A percentile compares a stretch with the other conserved stretches of the same genome.
These are phyloP conservation scores for Leptopilina boulardi DNA, from an alignment of 1,140 invertebrate genomes.

Conservation along the genomic window DNA sequence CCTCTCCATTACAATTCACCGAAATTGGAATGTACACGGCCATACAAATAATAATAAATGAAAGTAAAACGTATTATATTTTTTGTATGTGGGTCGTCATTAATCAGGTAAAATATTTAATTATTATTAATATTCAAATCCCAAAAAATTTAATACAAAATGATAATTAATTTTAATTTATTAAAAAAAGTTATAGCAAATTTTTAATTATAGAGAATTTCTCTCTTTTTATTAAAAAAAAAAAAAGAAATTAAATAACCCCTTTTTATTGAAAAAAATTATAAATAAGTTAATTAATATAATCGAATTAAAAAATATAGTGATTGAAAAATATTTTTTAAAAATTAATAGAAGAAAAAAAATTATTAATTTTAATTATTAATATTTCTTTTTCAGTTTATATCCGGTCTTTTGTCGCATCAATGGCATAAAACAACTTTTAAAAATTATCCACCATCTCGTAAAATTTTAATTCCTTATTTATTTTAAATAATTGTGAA, in stretches of 20 bases:
- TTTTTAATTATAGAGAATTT: no score
- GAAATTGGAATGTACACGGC: conserved; percentile 89
- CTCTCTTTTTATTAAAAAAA: no score
- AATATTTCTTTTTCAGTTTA: conserved; percentile 19
- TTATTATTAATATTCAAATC: no score
- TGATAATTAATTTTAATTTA: no score
- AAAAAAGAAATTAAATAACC: no score
- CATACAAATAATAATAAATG: conserved; percentile 81
- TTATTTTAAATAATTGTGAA: neutral
- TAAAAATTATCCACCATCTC: neutral
- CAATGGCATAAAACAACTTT: no score
- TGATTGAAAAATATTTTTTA: neutral
- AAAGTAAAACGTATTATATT: conserved; percentile 79
- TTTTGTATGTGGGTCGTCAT: conserved; percentile 84
- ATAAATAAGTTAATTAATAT: no score
- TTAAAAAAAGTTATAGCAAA: no score
- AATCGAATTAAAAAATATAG: no score
- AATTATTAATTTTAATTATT: neutral
- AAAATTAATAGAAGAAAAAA: no score
- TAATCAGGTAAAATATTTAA: conserved; percentile 90
- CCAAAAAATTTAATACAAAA: no score
- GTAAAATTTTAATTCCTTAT: conserved; percentile 18
- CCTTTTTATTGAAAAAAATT: no score
- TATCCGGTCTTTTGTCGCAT: neutral
- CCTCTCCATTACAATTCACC: conserved; percentile 88